phyloP scores from a whole-genome alignment of 2,797 vertebrate genomes.

The Pipistrellus kuhlii region DNA sequence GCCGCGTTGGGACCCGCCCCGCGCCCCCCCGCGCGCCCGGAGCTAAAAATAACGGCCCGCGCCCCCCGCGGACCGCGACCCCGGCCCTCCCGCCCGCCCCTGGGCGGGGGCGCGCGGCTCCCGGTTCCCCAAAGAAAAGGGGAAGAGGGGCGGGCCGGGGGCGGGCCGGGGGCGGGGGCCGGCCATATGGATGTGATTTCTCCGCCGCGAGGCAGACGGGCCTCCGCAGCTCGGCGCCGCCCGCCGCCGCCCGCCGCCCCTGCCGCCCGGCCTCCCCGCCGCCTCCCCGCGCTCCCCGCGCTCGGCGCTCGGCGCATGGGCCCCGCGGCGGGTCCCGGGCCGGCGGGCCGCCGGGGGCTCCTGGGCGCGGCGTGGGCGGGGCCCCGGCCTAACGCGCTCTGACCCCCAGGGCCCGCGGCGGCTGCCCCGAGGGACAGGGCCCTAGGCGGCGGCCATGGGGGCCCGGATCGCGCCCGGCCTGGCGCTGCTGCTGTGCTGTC shows the following conservation, averaged over 20 bases:
- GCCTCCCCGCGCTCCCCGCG: neutral
- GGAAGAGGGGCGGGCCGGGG: slow-evolving; percentile 67
- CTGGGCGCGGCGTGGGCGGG: slow-evolving; percentile 76
- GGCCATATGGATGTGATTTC: slow-evolving; percentile 88
- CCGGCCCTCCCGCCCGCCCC: slow-evolving; percentile 73
- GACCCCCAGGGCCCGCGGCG: slow-evolving; percentile 78
- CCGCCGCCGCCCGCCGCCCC: slow-evolving; percentile 73
- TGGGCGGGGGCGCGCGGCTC: slow-evolving; percentile 82
- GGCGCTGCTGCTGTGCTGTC: slow-evolving; percentile 93
- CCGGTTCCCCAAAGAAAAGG: slow-evolving; percentile 75
- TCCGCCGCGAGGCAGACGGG: slow-evolving; percentile 80
- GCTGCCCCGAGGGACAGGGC: slow-evolving; percentile 85
- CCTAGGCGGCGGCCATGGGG: slow-evolving; percentile 92
- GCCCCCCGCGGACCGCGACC: slow-evolving; percentile 79
- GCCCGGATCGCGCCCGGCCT: slow-evolving; percentile 91
- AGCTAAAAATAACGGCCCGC: slow-evolving; percentile 80
- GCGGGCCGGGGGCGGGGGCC: slow-evolving; percentile 82
- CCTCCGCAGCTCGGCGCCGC: slow-evolving; percentile 80
- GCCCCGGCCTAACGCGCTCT: slow-evolving; percentile 74
- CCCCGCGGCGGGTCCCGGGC: slow-evolving; percentile 76
- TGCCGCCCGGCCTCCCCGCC: neutral
- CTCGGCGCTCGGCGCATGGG: slow-evolving; percentile 75
- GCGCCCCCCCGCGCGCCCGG: neutral
- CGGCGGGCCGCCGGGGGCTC: slow-evolving; percentile 78
- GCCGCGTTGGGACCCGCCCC: slow-evolving; percentile 52